Base-by-base conservation (phyloP, 2,797 vertebrate species). In the Nyctalus aviator region DNA sequence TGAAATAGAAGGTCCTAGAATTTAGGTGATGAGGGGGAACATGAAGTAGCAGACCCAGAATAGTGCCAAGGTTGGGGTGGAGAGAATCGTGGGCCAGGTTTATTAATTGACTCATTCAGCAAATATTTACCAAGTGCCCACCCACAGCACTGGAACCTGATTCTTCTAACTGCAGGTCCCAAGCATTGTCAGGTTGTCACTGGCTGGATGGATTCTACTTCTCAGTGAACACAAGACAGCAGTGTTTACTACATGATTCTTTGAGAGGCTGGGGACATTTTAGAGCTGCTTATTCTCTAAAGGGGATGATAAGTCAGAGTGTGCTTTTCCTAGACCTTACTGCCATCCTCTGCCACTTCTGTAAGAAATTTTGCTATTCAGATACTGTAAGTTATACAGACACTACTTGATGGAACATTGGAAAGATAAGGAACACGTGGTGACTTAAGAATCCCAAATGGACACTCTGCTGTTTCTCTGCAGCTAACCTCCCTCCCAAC, bases 211-310 rank as follows among this genome's bases (percentile, higher is more conserved):
- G n/a, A 71, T 87, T 44, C 9, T 69, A 0, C n/a, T 41, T 53
- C 57, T 76, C 41, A 50, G 50, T 66, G n/a, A 82, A 25, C 12
- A 81, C 35, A 46, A 76, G 37, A 41, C 4, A 76, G 71, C n/a
- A 50, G n/a, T 71, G 23, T 66, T 46, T 50, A 76, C 64, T 55
- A 44, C 37, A 8, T 68, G 55, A 87, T 2, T 3, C 50, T 32
- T 27, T 15, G 11, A 86, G 23, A 85, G 79, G 44, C 57, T 81
- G 53, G 53, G 46, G 35, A 68, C 30, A 30, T 53, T 41, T 57
- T 77, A 37, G 50, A 95, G 44, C 7, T 66, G 25, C 35, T 85
- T 91, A 44, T 68, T 94, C 78, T 76, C 71, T 68, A 46, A 9
- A 73, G 32, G 32, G 1, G 0, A 37, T 79, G 66, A 77, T 37